Base-by-base conservation (phyloP, 2,113 vertebrate genomes). In the Acrocephalus arundinaceus region DNA sequence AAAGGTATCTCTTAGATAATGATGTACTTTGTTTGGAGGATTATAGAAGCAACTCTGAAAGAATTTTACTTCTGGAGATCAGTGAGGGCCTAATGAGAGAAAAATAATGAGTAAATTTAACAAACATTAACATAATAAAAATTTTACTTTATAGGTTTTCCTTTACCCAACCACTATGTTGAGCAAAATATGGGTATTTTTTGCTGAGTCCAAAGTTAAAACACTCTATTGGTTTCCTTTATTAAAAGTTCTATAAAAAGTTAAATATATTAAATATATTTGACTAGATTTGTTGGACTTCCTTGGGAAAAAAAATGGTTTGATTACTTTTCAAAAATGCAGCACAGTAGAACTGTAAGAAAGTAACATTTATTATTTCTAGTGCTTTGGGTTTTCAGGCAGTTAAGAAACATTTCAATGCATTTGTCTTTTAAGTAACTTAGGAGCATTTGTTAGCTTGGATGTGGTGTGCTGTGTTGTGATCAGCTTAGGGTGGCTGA, bases 211-310 rank as follows among this genome's bases (percentile, higher is more conserved):
- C 7, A 20, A 90, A 39, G 39, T 76, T 71, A 81, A 86, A 90
- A 66, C 13, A 58, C 17, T 67, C 6, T 66, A n/a, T 75, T 61
- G 30, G 6, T 73, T 81, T 62, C 13, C 35, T 21, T 94, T 91
- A 77, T 87, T 96, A 94, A 66, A 87, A 74, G 27, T 70, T 73
- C 94, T 67, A 59, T 57, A 43, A 49, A 73, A 85, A 90, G 31
- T 91, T 95, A 93, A 41, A 52, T 72, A 70, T 81, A 92, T 87
- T 93, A 91, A 93, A 85, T 82, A 67, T 58, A 89, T 89, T 43
- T 52, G n/a, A 90, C 83, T 87, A 74, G 37, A 87, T 87, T 45
- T 55, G 39, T 61, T 87, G 57, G 51, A 62, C 35, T 87, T 93
- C 73, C 57, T 87, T 59, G 62, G 76, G 87, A 57, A 75, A 76